Conservation (phyloP, 2,888 invertebrate species). For the Furcula furcula region DNA sequence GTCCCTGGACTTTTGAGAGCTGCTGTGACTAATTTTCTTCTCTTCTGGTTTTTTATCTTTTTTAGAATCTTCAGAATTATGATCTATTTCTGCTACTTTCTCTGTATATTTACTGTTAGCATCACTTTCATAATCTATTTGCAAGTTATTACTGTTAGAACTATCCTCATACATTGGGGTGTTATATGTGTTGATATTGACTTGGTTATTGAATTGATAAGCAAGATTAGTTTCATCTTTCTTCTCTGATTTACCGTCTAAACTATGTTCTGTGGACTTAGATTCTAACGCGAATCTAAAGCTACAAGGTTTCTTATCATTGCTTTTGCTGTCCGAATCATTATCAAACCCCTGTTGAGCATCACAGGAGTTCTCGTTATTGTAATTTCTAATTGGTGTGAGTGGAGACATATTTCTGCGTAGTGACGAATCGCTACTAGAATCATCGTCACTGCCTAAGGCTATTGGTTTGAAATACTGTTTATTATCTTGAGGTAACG, state of each 20-base stretch:
- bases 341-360: constrained; percentile 74
- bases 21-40: constrained; percentile 58
- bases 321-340: constrained; percentile 47
- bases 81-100: constrained; percentile 54
- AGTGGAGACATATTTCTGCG: constrained; percentile 73
- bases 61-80: constrained; percentile 54
- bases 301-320: constrained; percentile 57
- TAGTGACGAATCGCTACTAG: constrained; percentile 68
- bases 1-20: constrained; percentile 67
- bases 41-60: constrained; percentile 61
- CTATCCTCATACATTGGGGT: constrained; percentile 71
- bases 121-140: constrained; percentile 75
- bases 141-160: constrained; percentile 69
- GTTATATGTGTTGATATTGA: constrained; percentile 62
- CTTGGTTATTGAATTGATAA: constrained; percentile 65
- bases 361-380: constrained; percentile 74
- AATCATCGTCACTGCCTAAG: constrained; percentile 58
- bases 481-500: constrained; percentile 59
- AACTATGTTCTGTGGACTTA: constrained; percentile 52
- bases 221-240: constrained; percentile 55
- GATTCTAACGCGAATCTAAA: constrained; percentile 68
- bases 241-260: constrained; percentile 50
- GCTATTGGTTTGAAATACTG: constrained; percentile 57
- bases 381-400: constrained; percentile 71
- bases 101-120: constrained; percentile 70